Evolutionary conservation across 2,113 vertebrate genomes (phyloP).

Genomic region (Zapus hudsonius): DNA sequence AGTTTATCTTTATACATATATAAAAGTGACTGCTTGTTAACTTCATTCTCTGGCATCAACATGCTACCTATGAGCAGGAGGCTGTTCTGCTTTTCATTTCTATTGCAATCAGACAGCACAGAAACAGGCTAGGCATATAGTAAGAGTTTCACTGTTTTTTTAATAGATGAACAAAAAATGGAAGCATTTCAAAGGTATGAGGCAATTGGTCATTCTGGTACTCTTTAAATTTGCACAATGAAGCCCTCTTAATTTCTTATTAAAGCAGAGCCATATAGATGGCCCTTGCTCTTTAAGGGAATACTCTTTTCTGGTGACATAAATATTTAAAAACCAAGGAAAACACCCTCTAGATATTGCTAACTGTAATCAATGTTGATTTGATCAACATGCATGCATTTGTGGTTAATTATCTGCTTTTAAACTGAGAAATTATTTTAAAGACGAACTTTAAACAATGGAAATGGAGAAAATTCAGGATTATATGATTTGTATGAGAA

Average conservation of each 20-base stretch:
- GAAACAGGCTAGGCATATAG: background rate
- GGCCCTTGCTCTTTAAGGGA: background rate
- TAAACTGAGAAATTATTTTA: conserved; percentile 11
- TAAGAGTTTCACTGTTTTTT: background rate
- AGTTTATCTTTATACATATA: conserved; percentile 11
- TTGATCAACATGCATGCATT: background rate
- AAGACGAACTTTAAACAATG: background rate
- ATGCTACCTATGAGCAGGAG: background rate
- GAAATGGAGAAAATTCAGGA: background rate
- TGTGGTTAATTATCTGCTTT: background rate
- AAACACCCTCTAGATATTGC: background rate
- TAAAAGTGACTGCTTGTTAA: background rate
- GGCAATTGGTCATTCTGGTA: background rate
- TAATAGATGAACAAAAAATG: background rate
- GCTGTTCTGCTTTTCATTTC: background rate
- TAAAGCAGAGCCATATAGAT: background rate
- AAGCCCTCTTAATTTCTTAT: conserved; percentile 20
- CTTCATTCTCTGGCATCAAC: background rate
- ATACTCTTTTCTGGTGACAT: background rate
- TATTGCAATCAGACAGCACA: background rate
- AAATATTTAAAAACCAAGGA: background rate
- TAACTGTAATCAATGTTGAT: background rate
- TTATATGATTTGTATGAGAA: background rate
- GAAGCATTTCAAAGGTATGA: background rate
- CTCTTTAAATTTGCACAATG: background rate